phyloP scores from a whole-genome alignment of 2,888 invertebrate genomes.

The Gnatocerus cornutus region DNA sequence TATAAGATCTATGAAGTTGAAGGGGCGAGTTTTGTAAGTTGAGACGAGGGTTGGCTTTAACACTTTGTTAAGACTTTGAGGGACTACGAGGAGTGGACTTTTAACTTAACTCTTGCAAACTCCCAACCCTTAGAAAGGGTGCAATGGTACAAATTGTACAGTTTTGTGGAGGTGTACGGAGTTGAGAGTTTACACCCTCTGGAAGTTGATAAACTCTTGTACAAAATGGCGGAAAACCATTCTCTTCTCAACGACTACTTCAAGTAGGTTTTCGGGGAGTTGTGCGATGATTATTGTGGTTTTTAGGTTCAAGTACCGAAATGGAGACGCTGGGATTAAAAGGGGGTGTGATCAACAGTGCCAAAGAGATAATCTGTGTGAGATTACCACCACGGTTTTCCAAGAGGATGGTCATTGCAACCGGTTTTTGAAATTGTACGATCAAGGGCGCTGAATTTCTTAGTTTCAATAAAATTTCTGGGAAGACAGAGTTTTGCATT shows the following conservation, averaged over 20 bases:
- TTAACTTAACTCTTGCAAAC: conserved; percentile 84
- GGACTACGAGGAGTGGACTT: conserved; percentile 81
- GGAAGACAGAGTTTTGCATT: no score
- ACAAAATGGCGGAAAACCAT: conserved; percentile 74
- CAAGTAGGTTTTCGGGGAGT: conserved; percentile 69
- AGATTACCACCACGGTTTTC: conserved; percentile 73
- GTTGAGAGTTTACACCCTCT: conserved; percentile 75
- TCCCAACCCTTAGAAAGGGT: conserved; percentile 72
- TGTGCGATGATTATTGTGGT: no score
- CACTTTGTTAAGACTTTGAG: conserved; percentile 73
- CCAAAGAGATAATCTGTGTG: conserved; percentile 70
- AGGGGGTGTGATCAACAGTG: conserved; percentile 60
- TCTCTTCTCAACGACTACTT: conserved; percentile 68
- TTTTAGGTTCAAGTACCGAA: conserved; percentile 57
- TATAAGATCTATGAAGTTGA: conserved; percentile 85
- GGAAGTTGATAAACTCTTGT: conserved; percentile 77
- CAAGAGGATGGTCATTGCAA: conserved; percentile 70
- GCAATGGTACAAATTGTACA: conserved; percentile 82
- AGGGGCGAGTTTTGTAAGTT: conserved; percentile 61
- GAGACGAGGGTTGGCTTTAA: background rate
- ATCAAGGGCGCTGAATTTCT: no score
- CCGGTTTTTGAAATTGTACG: conserved; percentile 52
- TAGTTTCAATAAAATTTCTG: no score
- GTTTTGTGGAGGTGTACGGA: conserved; percentile 79
- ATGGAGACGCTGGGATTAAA: conserved; percentile 52